Percentiles rank a stretch among this genome's conserved stretches.
Conservation (phyloP, 92 coral and sea anemone genomes). For the Zoanthus sociatus region DNA sequence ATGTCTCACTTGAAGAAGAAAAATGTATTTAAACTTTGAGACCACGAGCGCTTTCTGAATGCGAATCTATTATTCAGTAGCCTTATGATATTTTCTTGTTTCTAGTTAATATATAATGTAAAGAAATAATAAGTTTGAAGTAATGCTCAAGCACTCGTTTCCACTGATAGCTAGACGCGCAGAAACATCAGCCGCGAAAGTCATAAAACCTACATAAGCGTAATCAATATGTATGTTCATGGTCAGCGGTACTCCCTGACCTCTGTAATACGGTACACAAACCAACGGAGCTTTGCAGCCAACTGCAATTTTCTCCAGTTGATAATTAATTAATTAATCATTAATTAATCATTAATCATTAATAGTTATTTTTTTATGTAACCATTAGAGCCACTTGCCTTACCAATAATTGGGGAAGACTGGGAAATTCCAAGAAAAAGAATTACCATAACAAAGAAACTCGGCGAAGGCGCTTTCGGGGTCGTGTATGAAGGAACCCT, state of each 20-base stretch:
- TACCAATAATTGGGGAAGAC: constrained; percentile 38
- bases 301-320: too few species aligned
- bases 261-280: not conserved
- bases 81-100: too few species aligned
- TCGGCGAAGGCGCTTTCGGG: constrained; percentile 44
- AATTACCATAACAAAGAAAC: constrained; percentile 1
- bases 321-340: not conserved
- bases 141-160: too few species aligned
- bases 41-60: too few species aligned
- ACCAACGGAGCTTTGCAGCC: not conserved
- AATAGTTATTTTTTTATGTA: not conserved
- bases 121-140: too few species aligned
- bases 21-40: too few species aligned
- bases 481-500: constrained; percentile 32
- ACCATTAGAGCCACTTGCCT: not conserved
- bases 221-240: not conserved
- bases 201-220: too few species aligned
- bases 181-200: too few species aligned
- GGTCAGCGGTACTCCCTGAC: not conserved
- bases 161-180: too few species aligned
- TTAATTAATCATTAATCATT: not conserved
- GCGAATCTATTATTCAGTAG: too few species aligned
- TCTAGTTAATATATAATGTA: too few species aligned
- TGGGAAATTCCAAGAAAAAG: constrained; percentile 45
- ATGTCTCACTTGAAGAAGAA: too few species aligned